These are phyloP conservation scores for Grapholita molesta DNA, from an alignment of 1,140 invertebrate species.

Conservation along the genomic window DNA sequence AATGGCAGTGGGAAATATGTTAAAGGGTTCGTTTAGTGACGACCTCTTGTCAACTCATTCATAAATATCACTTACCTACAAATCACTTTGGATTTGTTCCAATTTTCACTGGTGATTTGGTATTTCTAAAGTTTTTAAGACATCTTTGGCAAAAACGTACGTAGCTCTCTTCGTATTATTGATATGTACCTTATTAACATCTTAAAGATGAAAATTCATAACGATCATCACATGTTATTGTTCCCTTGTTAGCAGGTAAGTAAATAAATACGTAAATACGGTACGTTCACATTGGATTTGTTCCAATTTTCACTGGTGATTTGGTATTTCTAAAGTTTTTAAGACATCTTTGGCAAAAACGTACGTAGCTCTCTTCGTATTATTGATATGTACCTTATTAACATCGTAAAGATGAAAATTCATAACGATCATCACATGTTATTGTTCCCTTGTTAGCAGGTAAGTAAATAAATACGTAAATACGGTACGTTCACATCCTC, in stretches of 20 bases:
- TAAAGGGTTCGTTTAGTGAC: background rate
- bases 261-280: too few species aligned
- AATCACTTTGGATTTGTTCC: slow-evolving; percentile 13
- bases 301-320: slow-evolving; percentile 2
- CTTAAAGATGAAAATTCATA: background rate
- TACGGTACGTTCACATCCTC: too few species aligned
- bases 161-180: slow-evolving; percentile 16
- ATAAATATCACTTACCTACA: slow-evolving; percentile 37
- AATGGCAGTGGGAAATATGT: background rate
- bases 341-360: background rate
- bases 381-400: background rate
- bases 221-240: background rate
- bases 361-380: background rate
- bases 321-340: background rate
- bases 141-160: background rate
- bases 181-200: background rate
- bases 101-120: background rate
- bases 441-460: too few species aligned
- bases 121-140: background rate
- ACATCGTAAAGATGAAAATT: background rate
- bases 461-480: too few species aligned
- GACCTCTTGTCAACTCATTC: slow-evolving; percentile 36
- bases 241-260: too few species aligned
- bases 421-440: background rate
- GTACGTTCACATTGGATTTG: slow-evolving; percentile 3